These are phyloP conservation scores for Hormaphis cornu DNA, from an alignment of 1,140 invertebrate species.

Conservation along the genomic window DNA sequence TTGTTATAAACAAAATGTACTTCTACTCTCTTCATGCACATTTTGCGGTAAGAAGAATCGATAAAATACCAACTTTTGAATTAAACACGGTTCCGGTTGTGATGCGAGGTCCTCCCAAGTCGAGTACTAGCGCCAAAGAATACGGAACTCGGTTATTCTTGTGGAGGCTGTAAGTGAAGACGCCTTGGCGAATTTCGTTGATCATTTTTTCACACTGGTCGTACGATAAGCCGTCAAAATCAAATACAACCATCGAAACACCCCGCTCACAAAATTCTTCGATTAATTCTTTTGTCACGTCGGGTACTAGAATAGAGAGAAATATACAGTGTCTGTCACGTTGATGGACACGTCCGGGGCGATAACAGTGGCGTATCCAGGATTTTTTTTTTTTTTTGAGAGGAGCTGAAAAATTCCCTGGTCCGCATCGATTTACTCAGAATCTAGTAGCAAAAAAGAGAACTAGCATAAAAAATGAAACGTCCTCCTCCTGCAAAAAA, in stretches of 20 bases:
- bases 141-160: neutral
- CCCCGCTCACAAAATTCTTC: neutral
- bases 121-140: neutral
- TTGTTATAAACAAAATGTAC: no score
- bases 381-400: no score
- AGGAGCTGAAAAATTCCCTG: no score
- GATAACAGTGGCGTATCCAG: no score
- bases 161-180: conserved; percentile 3
- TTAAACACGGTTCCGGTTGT: neutral
- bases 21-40: no score
- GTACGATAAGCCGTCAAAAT: neutral
- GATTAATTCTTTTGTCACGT: neutral
- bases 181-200: neutral
- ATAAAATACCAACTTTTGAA: no score
- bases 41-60: no score
- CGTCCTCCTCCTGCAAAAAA: no score
- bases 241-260: neutral
- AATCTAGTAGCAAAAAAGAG: no score
- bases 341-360: neutral
- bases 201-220: neutral
- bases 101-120: neutral
- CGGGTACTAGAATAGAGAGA: neutral
- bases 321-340: no score
- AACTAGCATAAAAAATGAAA: no score
- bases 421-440: no score